Percentiles rank a stretch among this genome's conserved stretches.
Conservation (phyloP, 1,140 invertebrate genomes). For the Zaprionus kolodkinae region DNA sequence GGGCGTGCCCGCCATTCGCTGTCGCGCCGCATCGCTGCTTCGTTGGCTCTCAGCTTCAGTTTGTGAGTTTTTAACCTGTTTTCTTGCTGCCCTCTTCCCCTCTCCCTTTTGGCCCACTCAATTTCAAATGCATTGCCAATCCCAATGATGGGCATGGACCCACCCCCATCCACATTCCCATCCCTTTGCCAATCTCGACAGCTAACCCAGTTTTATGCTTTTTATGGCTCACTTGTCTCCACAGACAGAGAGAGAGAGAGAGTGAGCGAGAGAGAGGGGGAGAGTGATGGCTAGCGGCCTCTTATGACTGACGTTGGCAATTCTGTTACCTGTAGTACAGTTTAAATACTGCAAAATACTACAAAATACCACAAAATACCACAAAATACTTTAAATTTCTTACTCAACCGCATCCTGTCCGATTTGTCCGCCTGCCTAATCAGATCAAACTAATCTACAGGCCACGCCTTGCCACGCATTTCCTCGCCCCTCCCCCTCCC, state of each 20-base stretch:
- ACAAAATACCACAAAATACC: not conserved
- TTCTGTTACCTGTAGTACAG: conserved; percentile 44
- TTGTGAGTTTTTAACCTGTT: conserved; percentile 42
- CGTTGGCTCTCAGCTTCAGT: conserved; percentile 34
- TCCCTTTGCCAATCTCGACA: conserved; percentile 56
- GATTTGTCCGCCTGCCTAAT: conserved; percentile 33
- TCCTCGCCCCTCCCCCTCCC: not conserved
- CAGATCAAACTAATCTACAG: conserved; percentile 50
- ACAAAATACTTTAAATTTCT: not conserved
- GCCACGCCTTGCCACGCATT: not conserved
- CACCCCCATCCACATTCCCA: not conserved
- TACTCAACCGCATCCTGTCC: conserved; percentile 34
- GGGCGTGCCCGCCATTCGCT: conserved; percentile 21
- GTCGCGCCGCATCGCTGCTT: conserved; percentile 41
- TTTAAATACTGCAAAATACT: conserved; percentile 53
- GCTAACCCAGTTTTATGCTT: conserved; percentile 76
- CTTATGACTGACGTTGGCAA: conserved; percentile 54
- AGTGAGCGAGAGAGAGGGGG: not conserved
- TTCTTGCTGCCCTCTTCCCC: not conserved
- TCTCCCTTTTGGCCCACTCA: conserved; percentile 23
- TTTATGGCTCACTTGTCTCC: conserved; percentile 54
- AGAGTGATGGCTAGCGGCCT: conserved; percentile 18
- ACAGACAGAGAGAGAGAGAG: not conserved
- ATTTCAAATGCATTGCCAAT: conserved; percentile 54
- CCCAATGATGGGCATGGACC: conserved; percentile 35